Evolutionary conservation across 2,113 vertebrate genomes (phyloP).

Genomic region (Marmota monax): DNA sequence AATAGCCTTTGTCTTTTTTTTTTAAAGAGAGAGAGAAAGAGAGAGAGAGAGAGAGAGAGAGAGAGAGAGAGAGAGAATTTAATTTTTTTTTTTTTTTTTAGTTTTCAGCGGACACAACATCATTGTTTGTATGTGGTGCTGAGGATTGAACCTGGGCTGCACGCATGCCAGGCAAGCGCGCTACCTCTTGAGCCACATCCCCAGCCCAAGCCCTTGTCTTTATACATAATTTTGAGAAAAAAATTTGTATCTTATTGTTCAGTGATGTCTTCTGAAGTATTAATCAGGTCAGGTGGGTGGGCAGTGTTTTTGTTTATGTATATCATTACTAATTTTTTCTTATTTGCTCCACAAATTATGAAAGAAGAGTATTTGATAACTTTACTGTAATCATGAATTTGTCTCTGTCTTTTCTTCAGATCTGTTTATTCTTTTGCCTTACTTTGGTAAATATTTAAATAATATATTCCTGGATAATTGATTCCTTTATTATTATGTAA

Average conservation of each 20-base stretch:
- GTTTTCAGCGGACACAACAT: no score
- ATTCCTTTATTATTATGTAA: background rate
- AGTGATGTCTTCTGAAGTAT: background rate
- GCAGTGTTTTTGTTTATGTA: background rate
- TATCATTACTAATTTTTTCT: background rate
- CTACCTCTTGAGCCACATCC: no score
- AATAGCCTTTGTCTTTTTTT: background rate
- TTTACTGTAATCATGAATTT: background rate
- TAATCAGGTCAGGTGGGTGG: background rate
- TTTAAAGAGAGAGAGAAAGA: no score
- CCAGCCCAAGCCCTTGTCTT: background rate
- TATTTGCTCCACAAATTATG: background rate
- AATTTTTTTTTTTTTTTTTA: no score
- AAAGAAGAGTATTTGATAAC: background rate
- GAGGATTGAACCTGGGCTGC: no score
- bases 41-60: no score
- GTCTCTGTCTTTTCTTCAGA: background rate
- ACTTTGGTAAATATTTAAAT: background rate
- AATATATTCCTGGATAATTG: background rate
- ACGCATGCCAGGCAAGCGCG: rapidly evolving
- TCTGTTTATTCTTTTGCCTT: background rate
- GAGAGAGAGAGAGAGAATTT: no score
- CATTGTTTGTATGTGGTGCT: no score
- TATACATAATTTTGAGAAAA: background rate
- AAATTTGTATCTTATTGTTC: background rate